These are phyloP conservation scores for Urocitellus parryii DNA, from an alignment of 2,113 vertebrate species.

Conservation along the genomic window DNA sequence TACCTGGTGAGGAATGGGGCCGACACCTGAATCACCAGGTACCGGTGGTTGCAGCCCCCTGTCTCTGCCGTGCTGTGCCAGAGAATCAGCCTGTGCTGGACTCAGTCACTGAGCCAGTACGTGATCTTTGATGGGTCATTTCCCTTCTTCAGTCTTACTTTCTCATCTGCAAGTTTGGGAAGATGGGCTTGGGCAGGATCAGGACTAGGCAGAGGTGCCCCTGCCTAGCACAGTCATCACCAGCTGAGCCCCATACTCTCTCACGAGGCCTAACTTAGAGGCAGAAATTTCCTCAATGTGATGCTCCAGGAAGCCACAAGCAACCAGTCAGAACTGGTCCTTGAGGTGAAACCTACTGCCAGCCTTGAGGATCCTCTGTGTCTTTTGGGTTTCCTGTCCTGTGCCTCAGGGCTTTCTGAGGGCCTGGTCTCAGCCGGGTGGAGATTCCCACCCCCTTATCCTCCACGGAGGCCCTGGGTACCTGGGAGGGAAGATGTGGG, in stretches of 20 bases:
- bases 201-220: neutral
- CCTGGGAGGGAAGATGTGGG: fast-evolving
- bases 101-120: too few relatives aligned
- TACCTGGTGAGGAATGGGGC: neutral
- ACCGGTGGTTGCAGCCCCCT: neutral
- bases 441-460: neutral
- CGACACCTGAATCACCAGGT: neutral
- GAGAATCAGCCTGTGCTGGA: neutral
- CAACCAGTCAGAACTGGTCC: neutral
- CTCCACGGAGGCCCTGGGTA: fast-evolving
- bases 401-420: neutral
- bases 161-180: neutral
- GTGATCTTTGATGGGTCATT: neutral
- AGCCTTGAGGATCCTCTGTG: neutral
- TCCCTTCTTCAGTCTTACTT: neutral
- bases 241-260: neutral
- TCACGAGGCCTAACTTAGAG: neutral
- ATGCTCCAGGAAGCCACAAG: neutral
- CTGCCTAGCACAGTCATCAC: neutral
- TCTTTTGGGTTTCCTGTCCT: neutral
- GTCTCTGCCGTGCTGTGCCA: neutral
- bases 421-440: neutral
- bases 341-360: neutral
- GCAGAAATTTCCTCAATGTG: neutral
- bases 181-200: neutral